phyloP scores from a whole-genome alignment of 1,140 invertebrate genomes.

The Aporrectodea caliginosa region DNA sequence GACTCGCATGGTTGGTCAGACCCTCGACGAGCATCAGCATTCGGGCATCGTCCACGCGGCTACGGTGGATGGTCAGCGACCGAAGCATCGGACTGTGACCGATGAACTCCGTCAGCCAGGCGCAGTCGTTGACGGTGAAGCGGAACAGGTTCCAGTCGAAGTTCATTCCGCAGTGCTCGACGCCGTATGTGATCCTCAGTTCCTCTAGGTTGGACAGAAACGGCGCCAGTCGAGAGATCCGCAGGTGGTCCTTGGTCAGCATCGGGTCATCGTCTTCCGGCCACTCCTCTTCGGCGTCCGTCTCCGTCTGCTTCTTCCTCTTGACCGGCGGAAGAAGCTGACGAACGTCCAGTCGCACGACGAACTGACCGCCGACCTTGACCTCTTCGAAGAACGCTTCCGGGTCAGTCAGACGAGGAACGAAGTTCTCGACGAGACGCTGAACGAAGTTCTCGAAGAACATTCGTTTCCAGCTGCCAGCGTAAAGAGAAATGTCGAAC shows the following conservation, averaged over 20 bases:
- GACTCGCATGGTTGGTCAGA: conserved; percentile 26
- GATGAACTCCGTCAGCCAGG: conserved; percentile 30
- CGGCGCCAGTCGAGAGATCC: conserved; percentile 28
- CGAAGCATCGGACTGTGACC: not conserved
- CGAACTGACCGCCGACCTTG: not conserved
- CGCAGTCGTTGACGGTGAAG: conserved; percentile 35
- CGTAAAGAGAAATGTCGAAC: conserved; percentile 26
- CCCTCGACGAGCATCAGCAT: conserved; percentile 28
- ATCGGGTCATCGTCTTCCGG: conserved; percentile 25
- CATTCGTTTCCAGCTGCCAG: conserved; percentile 33
- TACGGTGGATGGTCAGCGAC: not conserved
- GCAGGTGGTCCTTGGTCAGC: conserved; percentile 32
- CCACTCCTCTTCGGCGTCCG: not conserved
- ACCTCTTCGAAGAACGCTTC: conserved; percentile 20
- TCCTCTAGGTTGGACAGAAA: conserved; percentile 28
- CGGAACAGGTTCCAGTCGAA: conserved; percentile 36
- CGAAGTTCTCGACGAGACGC: conserved; percentile 33
- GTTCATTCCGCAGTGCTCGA: conserved; percentile 36
- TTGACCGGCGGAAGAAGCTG: conserved; percentile 34
- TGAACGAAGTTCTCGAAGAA: conserved; percentile 32
- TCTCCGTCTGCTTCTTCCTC: not conserved
- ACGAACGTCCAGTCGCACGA: conserved; percentile 14
- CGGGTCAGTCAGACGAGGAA: conserved; percentile 28
- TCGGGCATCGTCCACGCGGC: conserved; percentile 16
- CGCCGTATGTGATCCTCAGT: conserved; percentile 28